A percentile compares a stretch with the other conserved stretches of the same genome.
phyloP scores from a whole-genome alignment of 1,140 invertebrate species.

The Stegodyphus mimosarum region DNA sequence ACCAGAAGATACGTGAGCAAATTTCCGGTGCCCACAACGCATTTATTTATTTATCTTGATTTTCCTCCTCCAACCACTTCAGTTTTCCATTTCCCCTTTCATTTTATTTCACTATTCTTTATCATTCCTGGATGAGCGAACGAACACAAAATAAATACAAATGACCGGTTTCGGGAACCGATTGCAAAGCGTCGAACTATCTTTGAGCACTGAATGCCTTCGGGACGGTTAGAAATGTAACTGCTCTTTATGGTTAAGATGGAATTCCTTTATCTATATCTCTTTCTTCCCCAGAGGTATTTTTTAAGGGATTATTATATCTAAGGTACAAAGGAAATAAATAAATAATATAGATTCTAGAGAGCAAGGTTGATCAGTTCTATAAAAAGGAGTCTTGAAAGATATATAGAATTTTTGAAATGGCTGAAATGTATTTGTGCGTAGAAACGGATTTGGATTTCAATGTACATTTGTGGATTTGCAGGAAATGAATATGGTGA shows the following conservation, averaged over 20 bases:
- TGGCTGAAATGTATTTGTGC: too few relatives aligned
- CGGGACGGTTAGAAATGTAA: constrained; percentile 3
- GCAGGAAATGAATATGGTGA: not conserved
- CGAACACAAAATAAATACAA: constrained; percentile 42
- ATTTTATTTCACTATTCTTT: constrained; percentile 5
- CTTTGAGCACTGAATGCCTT: not conserved
- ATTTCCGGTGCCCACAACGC: not conserved
- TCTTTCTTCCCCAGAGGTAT: not conserved
- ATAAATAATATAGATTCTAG: not conserved
- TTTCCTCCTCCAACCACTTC: constrained; percentile 9
- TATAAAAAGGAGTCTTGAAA: not conserved
- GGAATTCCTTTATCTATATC: constrained; percentile 23
- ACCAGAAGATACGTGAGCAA: constrained; percentile 28
- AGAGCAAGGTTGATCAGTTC: constrained; percentile 6
- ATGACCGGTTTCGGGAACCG: constrained; percentile 13
- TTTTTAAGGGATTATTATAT: constrained; percentile 43
- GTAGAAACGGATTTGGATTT: not conserved
- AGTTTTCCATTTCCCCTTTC: constrained; percentile 12
- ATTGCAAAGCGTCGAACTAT: constrained; percentile 20
- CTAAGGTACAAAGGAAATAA: constrained; percentile 10
- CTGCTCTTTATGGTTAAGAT: constrained; percentile 35
- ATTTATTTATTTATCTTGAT: constrained; percentile 36
- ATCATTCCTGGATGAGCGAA: not conserved
- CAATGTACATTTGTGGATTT: constrained; percentile 22
- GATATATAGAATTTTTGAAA: too few relatives aligned